Percentiles rank a stretch among this genome's conserved stretches.
These are phyloP conservation scores for Parus major DNA, from an alignment of 2,113 vertebrate species.

Conservation along the genomic window DNA sequence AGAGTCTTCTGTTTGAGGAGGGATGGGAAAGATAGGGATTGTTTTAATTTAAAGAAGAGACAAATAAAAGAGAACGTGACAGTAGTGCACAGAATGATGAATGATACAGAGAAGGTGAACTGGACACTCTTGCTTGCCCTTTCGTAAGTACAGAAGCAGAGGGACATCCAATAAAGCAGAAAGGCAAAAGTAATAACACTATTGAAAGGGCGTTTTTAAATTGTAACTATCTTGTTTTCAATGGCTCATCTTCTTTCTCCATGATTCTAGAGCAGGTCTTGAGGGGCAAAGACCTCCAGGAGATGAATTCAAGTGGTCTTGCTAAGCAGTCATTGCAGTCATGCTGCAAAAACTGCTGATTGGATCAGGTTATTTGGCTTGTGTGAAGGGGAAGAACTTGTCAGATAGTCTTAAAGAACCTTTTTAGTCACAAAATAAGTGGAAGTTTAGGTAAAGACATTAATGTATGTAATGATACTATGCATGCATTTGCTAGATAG, in stretches of 20 bases:
- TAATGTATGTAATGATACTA: not conserved
- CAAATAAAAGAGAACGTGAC: not conserved
- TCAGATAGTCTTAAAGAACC: not conserved
- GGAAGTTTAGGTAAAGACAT: not conserved
- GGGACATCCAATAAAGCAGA: not conserved
- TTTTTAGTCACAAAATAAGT: not conserved
- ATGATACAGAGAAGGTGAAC: constrained; percentile 7
- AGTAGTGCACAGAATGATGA: constrained; percentile 12
- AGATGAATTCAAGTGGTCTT: not conserved
- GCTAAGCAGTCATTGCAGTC: not conserved
- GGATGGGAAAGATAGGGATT: constrained; percentile 4
- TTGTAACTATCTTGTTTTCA: not conserved
- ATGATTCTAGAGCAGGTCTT: not conserved
- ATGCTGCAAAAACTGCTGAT: not conserved
- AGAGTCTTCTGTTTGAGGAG: constrained; percentile 22
- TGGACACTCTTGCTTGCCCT: not conserved
- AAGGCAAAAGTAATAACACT: not conserved
- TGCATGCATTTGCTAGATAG: not conserved
- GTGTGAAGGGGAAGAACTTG: not conserved
- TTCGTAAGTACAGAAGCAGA: not conserved
- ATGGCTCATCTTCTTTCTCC: not conserved
- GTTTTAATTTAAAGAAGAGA: constrained; percentile 39
- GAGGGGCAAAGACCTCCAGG: not conserved
- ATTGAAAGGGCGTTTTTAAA: not conserved
- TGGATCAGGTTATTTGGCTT: not conserved